Base-by-base conservation (phyloP, 2,888 invertebrate species). In the Dynastes hyllus region DNA sequence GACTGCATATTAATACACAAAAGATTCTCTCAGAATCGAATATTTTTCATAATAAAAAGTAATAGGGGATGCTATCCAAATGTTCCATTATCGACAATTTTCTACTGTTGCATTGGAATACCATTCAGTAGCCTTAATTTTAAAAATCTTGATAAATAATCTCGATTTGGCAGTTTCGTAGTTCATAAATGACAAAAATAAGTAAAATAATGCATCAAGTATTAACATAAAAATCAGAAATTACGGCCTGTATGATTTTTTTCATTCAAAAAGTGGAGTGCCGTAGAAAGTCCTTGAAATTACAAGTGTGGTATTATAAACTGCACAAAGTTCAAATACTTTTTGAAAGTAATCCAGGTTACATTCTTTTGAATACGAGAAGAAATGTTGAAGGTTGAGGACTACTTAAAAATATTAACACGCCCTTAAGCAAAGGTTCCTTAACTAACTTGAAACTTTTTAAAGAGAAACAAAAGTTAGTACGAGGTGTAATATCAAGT, bases 321-420 rank as follows among this genome's bases (percentile, higher is more conserved):
- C 13, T 45, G 40, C 45, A 16, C 45, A 9, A 45, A 45, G 73
- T 50, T 75, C 61, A 61, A 58, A 37, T 40, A 61, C 61, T 45
- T 61, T 11, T 13, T 45, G 11, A 75, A 63, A 13, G 45, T 63
- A 61, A 75, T 75, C 58, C 27, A 75, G 22, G 27, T 40, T 73
- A 27, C 40, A 16, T 8, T 6, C 69, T 2, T 55, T 66, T 66
- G 40, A 37, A 66, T n/a, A 37, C 32, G 5, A 37, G 6, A 37
- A 37, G 5, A n/a, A 55, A 55, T n/a, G n/a, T 16, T 22, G n/a
- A 22, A 55, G n/a, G 55, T 55, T n/a, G n/a, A 61, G 5, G 61
- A 16, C 29, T 61, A 29, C 22, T 61, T 29, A 29, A 61, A 29
- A 61, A 8, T 61, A 8, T 61, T 6, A 13, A 61, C 11, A 29